Base-by-base conservation (phyloP, 2,113 vertebrate species). In the Circaetus gallicus region DNA sequence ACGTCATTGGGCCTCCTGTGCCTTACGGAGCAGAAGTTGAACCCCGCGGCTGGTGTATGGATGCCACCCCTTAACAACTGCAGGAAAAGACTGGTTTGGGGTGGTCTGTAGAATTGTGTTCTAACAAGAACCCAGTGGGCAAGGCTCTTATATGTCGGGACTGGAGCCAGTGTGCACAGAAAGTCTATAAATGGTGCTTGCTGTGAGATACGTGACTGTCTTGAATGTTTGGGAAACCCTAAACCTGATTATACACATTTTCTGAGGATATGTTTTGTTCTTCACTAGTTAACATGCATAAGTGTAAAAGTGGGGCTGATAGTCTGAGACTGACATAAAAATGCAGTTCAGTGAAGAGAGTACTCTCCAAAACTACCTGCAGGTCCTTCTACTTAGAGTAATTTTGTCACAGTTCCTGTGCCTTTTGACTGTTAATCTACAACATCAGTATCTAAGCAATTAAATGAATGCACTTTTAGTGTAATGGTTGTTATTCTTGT, bases 211-310 rank as follows among this genome's bases (percentile, higher is more conserved):
- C 0, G 1, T n/a, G 38, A 29, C 26, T 16, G 22, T 53, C 40
- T 59, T 26, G 53, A 50, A 43, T 31, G 40, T 29, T 61, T 62
- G 40, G 38, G 28, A 79, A 80, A 32, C 38, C 22, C 4, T 69
- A 43, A 36, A 29, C 5, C 13, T 42, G 43, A 15, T 29, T 34
- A 29, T 40, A 11, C 0, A 0, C 1, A 0, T 53, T 69, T 74
- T 69, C 26, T 58, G 45, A 67, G 65, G 59, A 11, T 42, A 38
- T 34, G 14, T 58, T 73, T 56, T 38, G 5, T 69, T 79, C 31
- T 72, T 82, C 17, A 10, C 11, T 53, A 58, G 38, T 63, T 45
- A 47, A 80, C 11, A 28, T 38, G 34, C 6, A 28, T 6, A 52
- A 56, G 18, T 47, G 8, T 42, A 11, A 31, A 77, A 66, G 29